Evolutionary conservation across 2,888 invertebrate species (phyloP).

Genomic region (Hyppa rectilinea): DNA sequence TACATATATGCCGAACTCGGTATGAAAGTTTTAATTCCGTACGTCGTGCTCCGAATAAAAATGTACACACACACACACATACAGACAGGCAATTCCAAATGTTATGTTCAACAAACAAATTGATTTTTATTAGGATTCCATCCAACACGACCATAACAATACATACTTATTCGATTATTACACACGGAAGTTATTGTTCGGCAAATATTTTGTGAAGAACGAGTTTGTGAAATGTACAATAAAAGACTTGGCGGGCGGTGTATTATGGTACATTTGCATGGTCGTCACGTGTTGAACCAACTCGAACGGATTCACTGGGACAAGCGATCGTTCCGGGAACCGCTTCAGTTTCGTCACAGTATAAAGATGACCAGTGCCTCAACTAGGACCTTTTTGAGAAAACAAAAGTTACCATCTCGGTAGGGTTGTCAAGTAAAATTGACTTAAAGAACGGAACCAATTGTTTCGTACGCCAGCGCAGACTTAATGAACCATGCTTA

Average conservation of each 20-base stretch:
- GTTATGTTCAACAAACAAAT: slow-evolving; percentile 15
- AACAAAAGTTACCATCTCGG: not conserved
- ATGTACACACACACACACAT: not conserved
- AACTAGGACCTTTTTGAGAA: not conserved
- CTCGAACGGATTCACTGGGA: slow-evolving; percentile 74
- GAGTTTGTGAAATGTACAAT: slow-evolving; percentile 58
- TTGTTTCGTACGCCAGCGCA: not conserved
- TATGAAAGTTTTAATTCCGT: not conserved
- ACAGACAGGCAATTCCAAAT: not conserved
- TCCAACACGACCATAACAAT: slow-evolving; percentile 35
- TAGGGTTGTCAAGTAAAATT: not conserved
- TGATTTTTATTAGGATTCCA: slow-evolving; percentile 36
- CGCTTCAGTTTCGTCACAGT: slow-evolving; percentile 48
- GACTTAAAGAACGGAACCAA: not conserved
- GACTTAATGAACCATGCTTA: not conserved
- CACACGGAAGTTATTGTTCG: slow-evolving; percentile 34
- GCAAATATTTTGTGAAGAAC: slow-evolving; percentile 40
- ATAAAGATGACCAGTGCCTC: not conserved
- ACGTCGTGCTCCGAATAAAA: not conserved
- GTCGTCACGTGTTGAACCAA: slow-evolving; percentile 76
- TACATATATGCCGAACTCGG: not conserved
- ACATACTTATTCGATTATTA: slow-evolving; percentile 43
- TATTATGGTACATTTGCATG: slow-evolving; percentile 73
- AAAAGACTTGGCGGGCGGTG: slow-evolving; percentile 49
- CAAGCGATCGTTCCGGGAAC: slow-evolving; percentile 50